phyloP scores from a whole-genome alignment of 2,113 vertebrate species.

The Gymnogyps californianus region DNA sequence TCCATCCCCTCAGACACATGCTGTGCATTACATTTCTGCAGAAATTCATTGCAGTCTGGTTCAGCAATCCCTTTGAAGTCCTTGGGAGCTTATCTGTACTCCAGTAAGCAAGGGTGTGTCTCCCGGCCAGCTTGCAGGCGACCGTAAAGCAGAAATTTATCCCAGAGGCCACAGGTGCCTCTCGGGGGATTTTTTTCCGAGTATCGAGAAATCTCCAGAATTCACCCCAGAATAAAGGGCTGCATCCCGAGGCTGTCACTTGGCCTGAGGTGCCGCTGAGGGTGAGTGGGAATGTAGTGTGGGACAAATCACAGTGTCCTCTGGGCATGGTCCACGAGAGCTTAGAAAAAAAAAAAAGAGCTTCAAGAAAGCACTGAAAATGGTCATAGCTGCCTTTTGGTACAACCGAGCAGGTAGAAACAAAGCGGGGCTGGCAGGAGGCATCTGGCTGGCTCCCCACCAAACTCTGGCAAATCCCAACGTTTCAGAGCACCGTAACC shows the following conservation, averaged over 20 bases:
- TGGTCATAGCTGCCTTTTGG: background rate
- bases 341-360: background rate
- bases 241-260: background rate
- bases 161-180: conserved; percentile 27
- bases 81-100: conserved; percentile 47
- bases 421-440: background rate
- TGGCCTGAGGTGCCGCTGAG: background rate
- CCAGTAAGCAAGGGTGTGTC: conserved; percentile 44
- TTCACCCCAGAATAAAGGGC: background rate
- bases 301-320: background rate
- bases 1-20: conserved; percentile 28
- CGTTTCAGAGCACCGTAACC: background rate
- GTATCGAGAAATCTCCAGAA: background rate
- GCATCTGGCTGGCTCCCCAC: background rate
- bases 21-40: conserved; percentile 17
- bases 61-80: conserved; percentile 64
- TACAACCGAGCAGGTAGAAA: background rate
- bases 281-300: rapidly evolving
- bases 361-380: background rate
- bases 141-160: conserved; percentile 24
- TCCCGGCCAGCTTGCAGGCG: background rate
- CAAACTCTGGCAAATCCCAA: background rate
- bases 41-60: conserved; percentile 24
- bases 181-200: background rate
- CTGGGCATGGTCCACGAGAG: background rate